A percentile compares a stretch with the other conserved stretches of the same genome.
phyloP scores from a whole-genome alignment of 2,797 vertebrate species.

The Psittacula echo region DNA sequence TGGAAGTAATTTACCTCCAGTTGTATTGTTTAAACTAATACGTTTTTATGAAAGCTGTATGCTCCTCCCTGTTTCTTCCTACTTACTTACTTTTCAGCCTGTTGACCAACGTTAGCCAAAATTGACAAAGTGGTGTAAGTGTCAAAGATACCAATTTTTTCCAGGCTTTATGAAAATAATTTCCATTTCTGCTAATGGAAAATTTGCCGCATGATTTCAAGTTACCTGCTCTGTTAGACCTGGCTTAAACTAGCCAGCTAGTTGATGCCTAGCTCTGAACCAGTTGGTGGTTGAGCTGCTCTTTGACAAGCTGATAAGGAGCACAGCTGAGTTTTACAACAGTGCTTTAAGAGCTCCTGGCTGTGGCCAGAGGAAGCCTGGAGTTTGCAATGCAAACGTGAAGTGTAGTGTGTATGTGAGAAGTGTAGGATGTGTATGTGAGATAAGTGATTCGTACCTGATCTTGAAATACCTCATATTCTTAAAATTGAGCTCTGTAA shows the following conservation, averaged over 20 bases:
- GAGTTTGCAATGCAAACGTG: neutral
- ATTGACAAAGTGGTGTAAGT: neutral
- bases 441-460: neutral
- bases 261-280: neutral
- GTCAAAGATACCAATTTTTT: neutral
- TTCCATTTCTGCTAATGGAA: neutral
- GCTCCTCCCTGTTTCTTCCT: neutral
- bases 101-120: neutral
- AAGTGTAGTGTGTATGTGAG: neutral
- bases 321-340: neutral
- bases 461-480: neutral
- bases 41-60: neutral
- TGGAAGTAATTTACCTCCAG: neutral
- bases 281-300: fast-evolving
- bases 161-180: neutral
- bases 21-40: neutral
- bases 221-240: neutral
- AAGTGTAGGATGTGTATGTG: fast-evolving
- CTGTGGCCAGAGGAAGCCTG: neutral
- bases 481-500: neutral
- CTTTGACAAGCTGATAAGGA: neutral
- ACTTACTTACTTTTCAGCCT: neutral
- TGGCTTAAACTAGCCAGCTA: neutral
- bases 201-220: neutral
- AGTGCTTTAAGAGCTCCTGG: fast-evolving